A percentile compares a stretch with the other conserved stretches of the same genome.
Evolutionary conservation across 2,797 vertebrate species (phyloP).

Genomic region (Dryobates pubescens): DNA sequence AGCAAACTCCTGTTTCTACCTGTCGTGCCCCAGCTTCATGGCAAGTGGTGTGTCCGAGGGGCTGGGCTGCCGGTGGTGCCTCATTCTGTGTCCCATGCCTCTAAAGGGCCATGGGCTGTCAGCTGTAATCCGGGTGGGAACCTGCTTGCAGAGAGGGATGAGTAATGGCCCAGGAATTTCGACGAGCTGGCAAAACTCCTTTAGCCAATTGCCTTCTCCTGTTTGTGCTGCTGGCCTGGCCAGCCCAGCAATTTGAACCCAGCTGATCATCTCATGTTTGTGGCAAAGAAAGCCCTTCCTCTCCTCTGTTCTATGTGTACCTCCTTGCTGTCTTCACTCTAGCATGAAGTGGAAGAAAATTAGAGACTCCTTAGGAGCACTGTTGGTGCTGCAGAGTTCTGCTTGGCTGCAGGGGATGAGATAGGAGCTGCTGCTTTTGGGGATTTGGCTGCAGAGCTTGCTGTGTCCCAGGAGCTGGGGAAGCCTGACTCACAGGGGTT

Average conservation of each 20-base stretch:
- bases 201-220: not conserved
- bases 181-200: constrained; percentile 46
- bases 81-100: fast-evolving
- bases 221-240: not conserved
- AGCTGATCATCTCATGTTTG: not conserved
- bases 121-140: not conserved
- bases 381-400: not conserved
- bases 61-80: fast-evolving
- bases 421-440: not conserved
- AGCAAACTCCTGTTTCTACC: fast-evolving
- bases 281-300: not conserved
- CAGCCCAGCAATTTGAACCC: not conserved
- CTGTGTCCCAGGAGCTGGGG: not conserved
- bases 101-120: not conserved
- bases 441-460: not conserved
- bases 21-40: not conserved
- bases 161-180: constrained; percentile 54
- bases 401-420: not conserved
- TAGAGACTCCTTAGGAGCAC: not conserved
- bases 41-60: not conserved
- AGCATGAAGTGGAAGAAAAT: not conserved
- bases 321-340: not conserved
- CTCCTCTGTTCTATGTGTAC: not conserved
- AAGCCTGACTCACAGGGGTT: not conserved
- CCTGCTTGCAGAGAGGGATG: constrained; percentile 22